Evolutionary conservation across 2,888 invertebrate genomes (phyloP), one percentile per base, ranked within the genome.

Genomic region (Corbicula japonica): DNA sequence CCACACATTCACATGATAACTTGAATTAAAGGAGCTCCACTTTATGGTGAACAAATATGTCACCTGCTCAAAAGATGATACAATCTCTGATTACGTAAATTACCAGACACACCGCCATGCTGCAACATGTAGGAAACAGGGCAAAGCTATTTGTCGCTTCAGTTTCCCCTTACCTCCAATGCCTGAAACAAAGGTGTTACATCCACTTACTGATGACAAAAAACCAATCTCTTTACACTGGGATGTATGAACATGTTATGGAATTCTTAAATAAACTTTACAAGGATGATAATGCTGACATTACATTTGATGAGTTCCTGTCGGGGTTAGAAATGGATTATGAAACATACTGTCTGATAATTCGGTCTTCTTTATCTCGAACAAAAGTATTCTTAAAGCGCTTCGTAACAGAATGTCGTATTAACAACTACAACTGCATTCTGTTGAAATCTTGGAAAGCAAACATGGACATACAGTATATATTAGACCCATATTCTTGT

Each of bases 401-500:
- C n/a, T 6, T n/a, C 2, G 50, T 48, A 3, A n/a, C 26, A 30
- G 77, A 73, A 52, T 28, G 18, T 5, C 21, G 70, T 52, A 65
- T 76, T 2, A 79, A 76, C 28, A 60, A 10, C 5, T 70, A 79
- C 62, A 79, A 70, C 23, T 38, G 5, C 21, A n/a, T 28, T 21
- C 32, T 65, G 15, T 30, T 79, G 4, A 23, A 30, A 34, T 62
- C 65, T 15, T 79, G 79, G 75, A 28, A 41, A 44, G 79, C 75
- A n/a, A 79, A 79, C 38, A 75, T 76, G 71, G 79, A 80, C 56
- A 65, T 83, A 6, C 81, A 84, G 21, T 82, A 50, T 54, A 76
- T 82, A n/a, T 44, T 83, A 15, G 79, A 82, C 48, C 80, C n/a
- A n/a, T n/a, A n/a, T n/a, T n/a, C n/a, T n/a, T n/a, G n/a, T n/a